These are phyloP conservation scores for Calyptommatus sinebrachiatus DNA, from an alignment of 2,113 vertebrate genomes.

Conservation along the genomic window DNA sequence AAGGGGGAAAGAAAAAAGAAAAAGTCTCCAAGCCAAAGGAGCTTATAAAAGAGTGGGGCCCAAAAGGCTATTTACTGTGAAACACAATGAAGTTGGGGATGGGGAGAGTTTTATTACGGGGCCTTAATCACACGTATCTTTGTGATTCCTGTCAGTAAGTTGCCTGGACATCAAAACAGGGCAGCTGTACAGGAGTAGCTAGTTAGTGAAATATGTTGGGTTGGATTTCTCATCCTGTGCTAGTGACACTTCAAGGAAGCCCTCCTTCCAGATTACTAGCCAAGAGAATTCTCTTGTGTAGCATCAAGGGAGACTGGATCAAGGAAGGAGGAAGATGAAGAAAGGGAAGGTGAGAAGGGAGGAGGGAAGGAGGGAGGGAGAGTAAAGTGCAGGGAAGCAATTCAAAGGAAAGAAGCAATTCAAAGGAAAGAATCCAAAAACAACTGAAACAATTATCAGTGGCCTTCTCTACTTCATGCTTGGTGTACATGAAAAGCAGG, in stretches of 20 bases:
- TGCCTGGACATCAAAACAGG: slow-evolving; percentile 72
- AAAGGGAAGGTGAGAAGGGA: slow-evolving; percentile 40
- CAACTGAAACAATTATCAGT: slow-evolving; percentile 67
- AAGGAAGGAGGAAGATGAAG: slow-evolving; percentile 51
- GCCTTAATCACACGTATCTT: slow-evolving; percentile 77
- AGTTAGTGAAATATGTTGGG: slow-evolving; percentile 78
- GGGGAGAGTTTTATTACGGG: slow-evolving; percentile 70
- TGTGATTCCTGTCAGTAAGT: slow-evolving; percentile 76
- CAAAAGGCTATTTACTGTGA: slow-evolving; percentile 86
- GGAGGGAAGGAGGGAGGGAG: slow-evolving; percentile 51
- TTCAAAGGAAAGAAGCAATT: slow-evolving; percentile 65
- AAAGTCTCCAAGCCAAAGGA: slow-evolving; percentile 75
- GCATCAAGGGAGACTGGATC: slow-evolving; percentile 76
- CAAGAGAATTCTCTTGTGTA: slow-evolving; percentile 76
- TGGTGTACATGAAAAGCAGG: not conserved
- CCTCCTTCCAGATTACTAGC: slow-evolving; percentile 75
- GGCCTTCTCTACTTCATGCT: slow-evolving; percentile 63
- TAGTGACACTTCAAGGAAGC: slow-evolving; percentile 74
- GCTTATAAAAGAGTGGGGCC: slow-evolving; percentile 74
- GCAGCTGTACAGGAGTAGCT: slow-evolving; percentile 70
- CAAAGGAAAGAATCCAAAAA: slow-evolving; percentile 62
- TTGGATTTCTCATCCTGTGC: slow-evolving; percentile 76
- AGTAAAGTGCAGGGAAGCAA: slow-evolving; percentile 63
- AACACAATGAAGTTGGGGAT: slow-evolving; percentile 61
- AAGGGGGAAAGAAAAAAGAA: slow-evolving; percentile 21